Percentiles rank a stretch among this genome's conserved stretches.
Conservation (phyloP, 1,140 invertebrate genomes). For the Cheumatopsyche charites region DNA sequence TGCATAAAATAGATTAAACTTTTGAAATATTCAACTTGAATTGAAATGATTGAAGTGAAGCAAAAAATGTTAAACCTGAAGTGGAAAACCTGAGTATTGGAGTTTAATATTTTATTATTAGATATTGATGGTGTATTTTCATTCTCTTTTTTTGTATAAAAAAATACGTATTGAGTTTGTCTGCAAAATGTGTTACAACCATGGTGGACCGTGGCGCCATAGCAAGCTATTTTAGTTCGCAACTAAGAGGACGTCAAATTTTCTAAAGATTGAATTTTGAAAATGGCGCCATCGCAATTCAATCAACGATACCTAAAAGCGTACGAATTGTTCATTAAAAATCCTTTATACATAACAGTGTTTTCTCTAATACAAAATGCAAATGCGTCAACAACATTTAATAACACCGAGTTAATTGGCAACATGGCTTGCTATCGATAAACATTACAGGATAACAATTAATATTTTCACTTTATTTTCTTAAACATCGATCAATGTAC, state of each 20-base stretch:
- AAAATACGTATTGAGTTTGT: background rate
- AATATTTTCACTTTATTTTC: too few relatives aligned
- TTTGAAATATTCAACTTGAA: too few relatives aligned
- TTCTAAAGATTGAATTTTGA: background rate
- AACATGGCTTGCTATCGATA: conserved; percentile 34
- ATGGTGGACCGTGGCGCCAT: conserved; percentile 30
- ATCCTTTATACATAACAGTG: conserved; percentile 18
- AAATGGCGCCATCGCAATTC: conserved; percentile 25
- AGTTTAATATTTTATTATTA: too few relatives aligned
- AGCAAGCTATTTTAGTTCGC: conserved; percentile 1
- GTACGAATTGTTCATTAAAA: background rate
- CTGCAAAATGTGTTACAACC: conserved; percentile 27
- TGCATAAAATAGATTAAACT: too few relatives aligned
- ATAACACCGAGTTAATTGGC: conserved; percentile 33
- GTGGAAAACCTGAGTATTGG: too few relatives aligned
- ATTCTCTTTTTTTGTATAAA: too few relatives aligned
- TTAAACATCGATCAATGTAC: too few relatives aligned
- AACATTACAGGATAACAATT: background rate
- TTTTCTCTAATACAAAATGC: conserved; percentile 26
- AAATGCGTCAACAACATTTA: conserved; percentile 40
- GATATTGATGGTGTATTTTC: too few relatives aligned
- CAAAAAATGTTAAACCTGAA: too few relatives aligned
- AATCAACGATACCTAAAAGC: conserved; percentile 31
- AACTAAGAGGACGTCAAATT: conserved; percentile 5
- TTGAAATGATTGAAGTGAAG: too few relatives aligned